phyloP scores from a whole-genome alignment of 53 echinoderm and acorn worm genomes.

The Hippasteria phrygiana region DNA sequence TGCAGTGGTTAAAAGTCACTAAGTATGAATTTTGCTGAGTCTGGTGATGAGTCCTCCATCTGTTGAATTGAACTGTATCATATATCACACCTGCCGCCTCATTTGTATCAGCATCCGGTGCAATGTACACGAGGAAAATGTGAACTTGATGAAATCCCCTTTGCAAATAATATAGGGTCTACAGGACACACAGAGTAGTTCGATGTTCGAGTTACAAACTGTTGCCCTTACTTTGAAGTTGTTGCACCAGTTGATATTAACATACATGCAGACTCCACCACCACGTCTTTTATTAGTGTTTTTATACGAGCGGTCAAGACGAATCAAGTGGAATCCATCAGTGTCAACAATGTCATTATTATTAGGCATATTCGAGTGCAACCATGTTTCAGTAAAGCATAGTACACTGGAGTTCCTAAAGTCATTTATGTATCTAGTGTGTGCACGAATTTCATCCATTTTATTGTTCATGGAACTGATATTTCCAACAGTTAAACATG shows the following conservation, averaged over 20 bases:
- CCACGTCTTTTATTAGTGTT: too few species aligned
- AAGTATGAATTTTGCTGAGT: constrained; percentile 46
- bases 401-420: constrained; percentile 39
- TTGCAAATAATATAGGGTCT: constrained; percentile 50
- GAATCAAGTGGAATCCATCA: constrained; percentile 31
- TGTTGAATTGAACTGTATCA: too few species aligned
- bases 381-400: constrained; percentile 58
- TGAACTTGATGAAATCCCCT: constrained; percentile 42
- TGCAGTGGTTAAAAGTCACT: constrained; percentile 49
- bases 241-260: too few species aligned
- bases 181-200: constrained; percentile 36
- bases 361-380: constrained; percentile 14
- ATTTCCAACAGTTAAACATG: too few species aligned
- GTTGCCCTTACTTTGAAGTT: background rate
- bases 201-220: too few species aligned
- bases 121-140: too few species aligned
- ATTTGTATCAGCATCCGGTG: too few species aligned
- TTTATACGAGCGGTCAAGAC: constrained; percentile 28
- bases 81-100: too few species aligned
- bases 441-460: too few species aligned
- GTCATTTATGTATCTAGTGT: background rate
- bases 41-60: too few species aligned
- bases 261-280: too few species aligned
- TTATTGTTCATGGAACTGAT: background rate
- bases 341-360: constrained; percentile 28